These are phyloP conservation scores for Colaptes auratus DNA, from an alignment of 2,113 vertebrate species.

Conservation along the genomic window DNA sequence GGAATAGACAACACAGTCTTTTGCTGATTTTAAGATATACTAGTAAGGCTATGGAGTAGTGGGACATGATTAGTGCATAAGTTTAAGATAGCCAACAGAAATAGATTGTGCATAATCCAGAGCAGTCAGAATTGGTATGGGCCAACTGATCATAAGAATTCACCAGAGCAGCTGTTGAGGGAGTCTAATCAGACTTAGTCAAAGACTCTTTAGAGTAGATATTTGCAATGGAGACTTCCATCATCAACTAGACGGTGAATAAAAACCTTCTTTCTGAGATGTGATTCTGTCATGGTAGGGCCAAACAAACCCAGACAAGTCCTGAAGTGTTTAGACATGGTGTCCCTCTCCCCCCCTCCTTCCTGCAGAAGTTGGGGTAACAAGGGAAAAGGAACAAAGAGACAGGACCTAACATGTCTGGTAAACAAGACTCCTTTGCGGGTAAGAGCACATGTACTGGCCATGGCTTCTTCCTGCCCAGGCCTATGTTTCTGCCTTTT, in stretches of 20 bases:
- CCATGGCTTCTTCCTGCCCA: too few relatives aligned
- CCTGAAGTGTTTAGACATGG: too few relatives aligned
- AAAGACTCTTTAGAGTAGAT: rapidly evolving
- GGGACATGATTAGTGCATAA: not conserved
- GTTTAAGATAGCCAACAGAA: not conserved
- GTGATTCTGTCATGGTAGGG: not conserved
- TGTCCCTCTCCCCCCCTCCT: too few relatives aligned
- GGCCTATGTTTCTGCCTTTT: too few relatives aligned
- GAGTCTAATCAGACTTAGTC: not conserved
- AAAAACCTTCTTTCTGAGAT: not conserved
- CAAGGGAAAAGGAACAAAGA: too few relatives aligned
- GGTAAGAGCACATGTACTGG: too few relatives aligned
- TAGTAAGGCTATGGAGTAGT: not conserved
- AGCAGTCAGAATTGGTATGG: not conserved
- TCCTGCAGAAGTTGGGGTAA: too few relatives aligned
- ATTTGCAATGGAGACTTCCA: not conserved
- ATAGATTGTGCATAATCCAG: not conserved
- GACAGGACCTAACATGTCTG: too few relatives aligned
- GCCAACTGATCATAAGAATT: not conserved
- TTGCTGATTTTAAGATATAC: not conserved
- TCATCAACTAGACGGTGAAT: not conserved
- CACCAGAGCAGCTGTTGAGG: not conserved
- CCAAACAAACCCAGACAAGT: too few relatives aligned
- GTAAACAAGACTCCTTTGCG: too few relatives aligned
- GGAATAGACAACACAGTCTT: not conserved